These are phyloP conservation scores for Hypanus sabinus DNA, from an alignment of 2,113 vertebrate species.

Conservation along the genomic window DNA sequence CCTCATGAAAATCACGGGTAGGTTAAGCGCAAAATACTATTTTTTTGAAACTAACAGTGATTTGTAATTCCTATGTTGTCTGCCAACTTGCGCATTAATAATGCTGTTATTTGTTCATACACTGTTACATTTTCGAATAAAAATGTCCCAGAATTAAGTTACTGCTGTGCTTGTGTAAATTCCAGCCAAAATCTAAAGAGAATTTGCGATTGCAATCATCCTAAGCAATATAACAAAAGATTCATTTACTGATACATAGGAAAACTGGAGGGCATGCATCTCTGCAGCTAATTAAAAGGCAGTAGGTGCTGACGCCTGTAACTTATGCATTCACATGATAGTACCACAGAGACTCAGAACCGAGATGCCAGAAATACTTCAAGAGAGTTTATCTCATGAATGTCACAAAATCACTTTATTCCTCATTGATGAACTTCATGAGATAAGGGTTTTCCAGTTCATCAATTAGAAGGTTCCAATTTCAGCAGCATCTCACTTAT, in stretches of 20 bases:
- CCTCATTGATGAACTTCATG: not conserved
- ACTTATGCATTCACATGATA: conserved; percentile 15
- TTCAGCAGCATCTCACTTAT: not conserved
- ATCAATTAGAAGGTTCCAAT: not conserved
- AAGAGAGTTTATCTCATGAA: not conserved
- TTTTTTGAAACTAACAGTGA: not conserved
- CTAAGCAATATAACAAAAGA: not conserved
- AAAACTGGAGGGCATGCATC: not conserved
- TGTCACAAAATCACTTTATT: conserved; percentile 14
- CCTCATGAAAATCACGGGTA: not conserved
- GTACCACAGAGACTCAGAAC: conserved; percentile 13
- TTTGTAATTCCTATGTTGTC: not conserved
- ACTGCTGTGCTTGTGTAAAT: not conserved
- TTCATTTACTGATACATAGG: not conserved
- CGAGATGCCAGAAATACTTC: conserved; percentile 16
- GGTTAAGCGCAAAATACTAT: not conserved
- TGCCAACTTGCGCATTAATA: not conserved
- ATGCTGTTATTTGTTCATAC: not conserved
- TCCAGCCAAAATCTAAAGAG: not conserved
- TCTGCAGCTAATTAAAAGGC: not conserved
- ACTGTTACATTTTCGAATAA: not conserved
- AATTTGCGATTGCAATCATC: conserved; percentile 19
- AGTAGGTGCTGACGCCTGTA: conserved; percentile 8
- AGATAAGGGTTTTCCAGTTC: not conserved
- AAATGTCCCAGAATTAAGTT: not conserved